Evolutionary conservation across 2,113 vertebrate species (phyloP).

Genomic region (Hippocampus abdominalis): DNA sequence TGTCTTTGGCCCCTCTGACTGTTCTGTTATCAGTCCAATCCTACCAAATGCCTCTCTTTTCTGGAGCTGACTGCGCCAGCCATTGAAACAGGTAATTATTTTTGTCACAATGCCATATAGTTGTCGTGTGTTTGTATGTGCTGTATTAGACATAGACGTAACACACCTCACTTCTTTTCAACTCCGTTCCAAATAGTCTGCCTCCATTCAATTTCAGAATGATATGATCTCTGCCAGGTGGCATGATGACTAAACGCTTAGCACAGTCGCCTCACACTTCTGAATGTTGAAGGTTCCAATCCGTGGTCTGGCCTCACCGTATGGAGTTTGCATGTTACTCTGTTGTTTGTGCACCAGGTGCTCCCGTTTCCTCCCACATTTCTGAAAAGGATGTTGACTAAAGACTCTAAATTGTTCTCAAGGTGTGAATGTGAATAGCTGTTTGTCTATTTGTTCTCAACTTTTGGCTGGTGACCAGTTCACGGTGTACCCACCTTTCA

Average conservation of each 20-base stretch:
- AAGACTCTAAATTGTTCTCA: background rate
- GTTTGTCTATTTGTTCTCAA: background rate
- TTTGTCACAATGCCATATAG: background rate
- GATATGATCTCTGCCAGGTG: background rate
- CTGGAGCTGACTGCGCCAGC: conserved; percentile 4
- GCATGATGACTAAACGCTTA: background rate
- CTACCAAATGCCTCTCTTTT: conserved; percentile 17
- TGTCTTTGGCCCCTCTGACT: conserved; percentile 19
- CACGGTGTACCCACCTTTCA: background rate
- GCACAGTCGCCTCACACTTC: background rate
- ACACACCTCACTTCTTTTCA: background rate
- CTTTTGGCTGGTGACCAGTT: background rate
- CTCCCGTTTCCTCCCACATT: background rate
- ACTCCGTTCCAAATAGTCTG: background rate
- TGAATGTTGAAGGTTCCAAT: background rate
- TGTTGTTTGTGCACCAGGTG: background rate
- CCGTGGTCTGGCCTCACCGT: background rate
- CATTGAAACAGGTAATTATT: background rate
- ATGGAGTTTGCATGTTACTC: background rate
- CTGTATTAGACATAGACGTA: background rate
- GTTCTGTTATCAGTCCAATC: conserved; percentile 5
- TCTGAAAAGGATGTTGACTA: background rate
- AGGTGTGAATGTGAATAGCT: background rate
- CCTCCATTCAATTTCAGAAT: background rate
- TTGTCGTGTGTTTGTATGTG: background rate